These are phyloP conservation scores for Tenualosa ilisha DNA, from an alignment of 2,797 vertebrate genomes.

Conservation along the genomic window DNA sequence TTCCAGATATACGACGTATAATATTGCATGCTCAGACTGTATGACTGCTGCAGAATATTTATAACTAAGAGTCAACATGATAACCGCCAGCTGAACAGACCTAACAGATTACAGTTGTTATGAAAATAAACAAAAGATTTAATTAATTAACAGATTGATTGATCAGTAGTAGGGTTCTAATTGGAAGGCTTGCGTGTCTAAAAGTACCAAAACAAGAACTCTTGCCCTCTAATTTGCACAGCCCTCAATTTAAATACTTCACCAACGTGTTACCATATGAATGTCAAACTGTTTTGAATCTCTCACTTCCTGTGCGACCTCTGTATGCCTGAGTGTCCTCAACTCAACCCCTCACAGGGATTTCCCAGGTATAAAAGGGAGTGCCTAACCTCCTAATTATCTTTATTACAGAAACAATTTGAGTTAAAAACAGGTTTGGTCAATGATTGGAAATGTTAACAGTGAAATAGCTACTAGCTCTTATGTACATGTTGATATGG, in stretches of 20 bases:
- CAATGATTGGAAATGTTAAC: conserved; percentile 3
- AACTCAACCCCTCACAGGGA: conserved; percentile 24
- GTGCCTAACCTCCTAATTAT: not conserved
- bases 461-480: not conserved
- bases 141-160: too few species aligned
- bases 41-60: not conserved
- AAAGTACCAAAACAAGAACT: not conserved
- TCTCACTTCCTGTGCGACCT: not conserved
- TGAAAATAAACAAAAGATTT: too few species aligned
- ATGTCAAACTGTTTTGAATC: not conserved
- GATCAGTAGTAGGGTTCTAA: too few species aligned
- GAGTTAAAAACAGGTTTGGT: not conserved
- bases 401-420: not conserved
- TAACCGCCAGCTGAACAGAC: not conserved
- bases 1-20: not conserved
- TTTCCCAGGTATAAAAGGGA: not conserved
- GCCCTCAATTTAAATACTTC: not conserved
- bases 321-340: not conserved
- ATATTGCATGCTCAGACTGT: not conserved
- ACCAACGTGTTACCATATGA: not conserved
- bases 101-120: not conserved
- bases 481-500: not conserved
- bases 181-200: too few species aligned
- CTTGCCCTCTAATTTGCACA: not conserved
- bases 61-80: not conserved